Percentiles rank a stretch among this genome's conserved stretches.
Evolutionary conservation across 2,797 vertebrate species (phyloP).

Genomic region (Falco columbarius): DNA sequence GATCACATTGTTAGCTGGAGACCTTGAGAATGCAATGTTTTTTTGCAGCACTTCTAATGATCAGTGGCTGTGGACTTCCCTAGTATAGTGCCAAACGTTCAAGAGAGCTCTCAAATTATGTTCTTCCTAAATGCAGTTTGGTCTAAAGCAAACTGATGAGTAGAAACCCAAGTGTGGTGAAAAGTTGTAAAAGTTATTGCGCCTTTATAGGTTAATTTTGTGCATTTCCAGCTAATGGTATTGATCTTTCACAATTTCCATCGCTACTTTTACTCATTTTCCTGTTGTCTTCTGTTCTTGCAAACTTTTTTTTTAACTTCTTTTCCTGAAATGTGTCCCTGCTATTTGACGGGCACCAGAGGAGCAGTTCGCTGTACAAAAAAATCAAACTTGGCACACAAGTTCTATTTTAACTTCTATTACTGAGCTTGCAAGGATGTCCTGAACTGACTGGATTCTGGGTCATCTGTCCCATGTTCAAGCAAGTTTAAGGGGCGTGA

Average conservation of each 20-base stretch:
- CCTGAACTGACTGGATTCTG: not conserved
- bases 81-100: not conserved
- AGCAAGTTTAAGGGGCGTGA: not conserved
- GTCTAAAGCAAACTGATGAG: not conserved
- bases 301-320: not conserved
- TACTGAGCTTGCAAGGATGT: not conserved
- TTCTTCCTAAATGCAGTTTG: not conserved
- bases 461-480: fast-evolving
- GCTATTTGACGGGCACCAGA: not conserved
- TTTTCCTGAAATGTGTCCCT: not conserved
- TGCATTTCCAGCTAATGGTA: not conserved
- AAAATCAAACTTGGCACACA: not conserved
- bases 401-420: not conserved
- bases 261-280: not conserved
- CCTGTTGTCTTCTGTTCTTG: not conserved
- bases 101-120: not conserved
- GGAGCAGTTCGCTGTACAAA: not conserved
- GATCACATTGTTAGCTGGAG: not conserved
- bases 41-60: not conserved
- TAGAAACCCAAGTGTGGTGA: not conserved
- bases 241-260: not conserved
- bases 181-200: not conserved
- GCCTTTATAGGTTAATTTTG: not conserved
- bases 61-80: not conserved
- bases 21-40: not conserved